phyloP scores from a whole-genome alignment of 2,797 vertebrate species.

The Galagoides demidoff region DNA sequence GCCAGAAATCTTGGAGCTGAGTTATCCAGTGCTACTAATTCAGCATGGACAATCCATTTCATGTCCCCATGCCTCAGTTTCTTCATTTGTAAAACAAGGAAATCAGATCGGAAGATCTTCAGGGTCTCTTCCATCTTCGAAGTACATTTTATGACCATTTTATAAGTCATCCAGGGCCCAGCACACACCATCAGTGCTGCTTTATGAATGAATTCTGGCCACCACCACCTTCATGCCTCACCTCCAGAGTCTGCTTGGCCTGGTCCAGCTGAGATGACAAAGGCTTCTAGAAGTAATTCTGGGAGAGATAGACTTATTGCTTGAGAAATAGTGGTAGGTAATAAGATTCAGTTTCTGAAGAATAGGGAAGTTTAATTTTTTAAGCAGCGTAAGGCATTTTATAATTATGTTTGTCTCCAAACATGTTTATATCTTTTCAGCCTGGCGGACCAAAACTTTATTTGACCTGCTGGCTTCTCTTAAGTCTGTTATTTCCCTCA shows the following conservation, averaged over 20 bases:
- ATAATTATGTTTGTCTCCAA: slow-evolving; percentile 5
- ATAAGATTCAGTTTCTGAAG: background rate
- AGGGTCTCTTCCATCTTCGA: background rate
- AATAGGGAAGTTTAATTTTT: background rate
- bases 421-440: background rate
- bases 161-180: background rate
- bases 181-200: background rate
- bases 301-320: background rate
- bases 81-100: slow-evolving; percentile 24
- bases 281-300: background rate
- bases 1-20: background rate
- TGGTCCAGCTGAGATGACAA: background rate
- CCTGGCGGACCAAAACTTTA: background rate
- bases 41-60: background rate
- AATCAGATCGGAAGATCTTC: background rate
- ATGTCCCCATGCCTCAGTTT: background rate
- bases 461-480: slow-evolving; percentile 17
- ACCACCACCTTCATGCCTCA: background rate
- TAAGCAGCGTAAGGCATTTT: background rate
- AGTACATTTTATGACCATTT: background rate
- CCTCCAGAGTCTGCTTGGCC: background rate
- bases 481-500: background rate
- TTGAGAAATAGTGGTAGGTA: background rate
- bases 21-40: background rate
- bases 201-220: background rate